Evolutionary conservation across 2,113 vertebrate genomes (phyloP).

Genomic region (Mesitornis unicolor): DNA sequence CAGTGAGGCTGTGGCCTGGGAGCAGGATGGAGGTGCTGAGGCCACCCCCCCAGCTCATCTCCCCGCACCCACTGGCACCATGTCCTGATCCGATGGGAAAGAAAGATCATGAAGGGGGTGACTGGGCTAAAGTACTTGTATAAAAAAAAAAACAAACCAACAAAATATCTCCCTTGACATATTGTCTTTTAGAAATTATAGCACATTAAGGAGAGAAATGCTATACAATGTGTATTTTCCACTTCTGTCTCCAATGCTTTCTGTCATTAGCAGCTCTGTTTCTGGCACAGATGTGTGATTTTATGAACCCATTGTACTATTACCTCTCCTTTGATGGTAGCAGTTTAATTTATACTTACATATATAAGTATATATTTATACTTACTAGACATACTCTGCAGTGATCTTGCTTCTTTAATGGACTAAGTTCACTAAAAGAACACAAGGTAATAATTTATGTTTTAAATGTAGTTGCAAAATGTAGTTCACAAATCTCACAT

Average conservation of each 20-base stretch:
- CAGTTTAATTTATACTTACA: not conserved
- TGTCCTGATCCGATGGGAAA: fast-evolving
- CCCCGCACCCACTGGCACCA: not conserved
- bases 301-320: not conserved
- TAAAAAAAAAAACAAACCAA: not conserved
- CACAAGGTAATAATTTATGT: not conserved
- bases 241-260: not conserved
- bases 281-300: not conserved
- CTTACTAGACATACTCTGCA: not conserved
- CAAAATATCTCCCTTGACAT: not conserved
- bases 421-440: not conserved
- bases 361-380: not conserved
- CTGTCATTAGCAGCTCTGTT: not conserved
- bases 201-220: not conserved
- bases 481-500: not conserved
- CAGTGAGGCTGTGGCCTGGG: not conserved
- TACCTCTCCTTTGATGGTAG: not conserved
- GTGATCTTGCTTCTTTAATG: not conserved
- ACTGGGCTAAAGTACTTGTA: not conserved
- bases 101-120: not conserved
- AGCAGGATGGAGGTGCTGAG: not conserved
- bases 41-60: fast-evolving
- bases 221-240: not conserved
- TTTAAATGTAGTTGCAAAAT: not conserved
- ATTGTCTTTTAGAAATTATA: not conserved